phyloP scores from a whole-genome alignment of 2,113 vertebrate species.

The Bos indicus region DNA sequence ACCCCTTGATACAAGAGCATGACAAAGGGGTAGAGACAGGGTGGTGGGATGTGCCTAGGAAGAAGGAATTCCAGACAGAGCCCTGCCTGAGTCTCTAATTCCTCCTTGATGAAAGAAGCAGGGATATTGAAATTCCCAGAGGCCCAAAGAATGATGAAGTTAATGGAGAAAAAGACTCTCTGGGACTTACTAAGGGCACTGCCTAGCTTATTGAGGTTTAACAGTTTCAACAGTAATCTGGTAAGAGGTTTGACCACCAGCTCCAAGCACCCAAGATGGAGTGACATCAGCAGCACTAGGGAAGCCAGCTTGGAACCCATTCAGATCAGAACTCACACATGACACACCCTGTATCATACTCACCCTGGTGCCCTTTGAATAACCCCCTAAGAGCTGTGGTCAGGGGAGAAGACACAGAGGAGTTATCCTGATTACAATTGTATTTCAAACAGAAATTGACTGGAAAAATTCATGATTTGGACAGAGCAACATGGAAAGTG shows the following conservation, averaged over 20 bases:
- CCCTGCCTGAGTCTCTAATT: neutral
- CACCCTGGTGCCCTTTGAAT: neutral
- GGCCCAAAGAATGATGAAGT: neutral
- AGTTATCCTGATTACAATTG: neutral
- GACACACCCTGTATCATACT: neutral
- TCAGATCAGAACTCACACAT: neutral
- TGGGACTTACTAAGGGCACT: neutral
- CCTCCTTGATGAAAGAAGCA: neutral
- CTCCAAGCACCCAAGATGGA: neutral
- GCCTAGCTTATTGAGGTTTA: neutral
- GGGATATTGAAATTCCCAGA: neutral
- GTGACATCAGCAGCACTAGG: neutral
- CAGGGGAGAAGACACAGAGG: neutral
- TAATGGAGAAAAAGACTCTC: neutral
- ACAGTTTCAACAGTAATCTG: neutral
- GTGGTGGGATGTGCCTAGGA: neutral
- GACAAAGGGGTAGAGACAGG: neutral
- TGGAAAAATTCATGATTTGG: neutral
- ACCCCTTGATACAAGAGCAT: neutral
- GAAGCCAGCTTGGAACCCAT: neutral
- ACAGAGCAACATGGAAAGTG: neutral
- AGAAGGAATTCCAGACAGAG: neutral
- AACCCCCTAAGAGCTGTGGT: neutral
- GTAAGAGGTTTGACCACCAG: neutral
- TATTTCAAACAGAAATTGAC: neutral